phyloP scores from a whole-genome alignment of 2,113 vertebrate genomes.

The Clarias batrachus region DNA sequence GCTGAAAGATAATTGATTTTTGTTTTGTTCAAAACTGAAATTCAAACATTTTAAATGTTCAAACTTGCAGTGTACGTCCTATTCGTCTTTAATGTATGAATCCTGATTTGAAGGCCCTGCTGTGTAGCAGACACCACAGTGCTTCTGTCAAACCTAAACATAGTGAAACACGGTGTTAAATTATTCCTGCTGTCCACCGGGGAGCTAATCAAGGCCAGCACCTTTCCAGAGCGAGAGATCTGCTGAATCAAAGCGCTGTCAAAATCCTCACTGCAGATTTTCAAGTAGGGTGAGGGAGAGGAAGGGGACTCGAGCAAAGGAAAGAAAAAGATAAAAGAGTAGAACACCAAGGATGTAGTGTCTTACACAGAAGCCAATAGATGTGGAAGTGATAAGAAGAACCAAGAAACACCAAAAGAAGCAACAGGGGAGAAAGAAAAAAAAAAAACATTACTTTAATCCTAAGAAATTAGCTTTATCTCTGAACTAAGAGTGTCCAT shows the following conservation, averaged over 20 bases:
- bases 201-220: slow-evolving; percentile 37
- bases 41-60: background rate
- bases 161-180: background rate
- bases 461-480: background rate
- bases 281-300: background rate
- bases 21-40: background rate
- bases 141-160: slow-evolving; percentile 15
- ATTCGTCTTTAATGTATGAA: background rate
- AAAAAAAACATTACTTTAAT: background rate
- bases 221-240: slow-evolving; percentile 9
- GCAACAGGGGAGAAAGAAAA: background rate
- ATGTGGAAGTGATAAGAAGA: background rate
- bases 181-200: slow-evolving; percentile 26
- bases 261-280: slow-evolving; percentile 15
- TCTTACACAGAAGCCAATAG: background rate
- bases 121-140: background rate
- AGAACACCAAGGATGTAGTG: background rate
- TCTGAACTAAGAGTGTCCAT: background rate
- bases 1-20: background rate
- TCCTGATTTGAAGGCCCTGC: background rate
- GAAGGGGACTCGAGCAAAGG: background rate
- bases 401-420: background rate
- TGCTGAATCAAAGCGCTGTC: slow-evolving; percentile 37
- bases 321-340: background rate
- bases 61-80: background rate